Base-by-base conservation (phyloP, 2,113 vertebrate species). In the Hemicordylus capensis region DNA sequence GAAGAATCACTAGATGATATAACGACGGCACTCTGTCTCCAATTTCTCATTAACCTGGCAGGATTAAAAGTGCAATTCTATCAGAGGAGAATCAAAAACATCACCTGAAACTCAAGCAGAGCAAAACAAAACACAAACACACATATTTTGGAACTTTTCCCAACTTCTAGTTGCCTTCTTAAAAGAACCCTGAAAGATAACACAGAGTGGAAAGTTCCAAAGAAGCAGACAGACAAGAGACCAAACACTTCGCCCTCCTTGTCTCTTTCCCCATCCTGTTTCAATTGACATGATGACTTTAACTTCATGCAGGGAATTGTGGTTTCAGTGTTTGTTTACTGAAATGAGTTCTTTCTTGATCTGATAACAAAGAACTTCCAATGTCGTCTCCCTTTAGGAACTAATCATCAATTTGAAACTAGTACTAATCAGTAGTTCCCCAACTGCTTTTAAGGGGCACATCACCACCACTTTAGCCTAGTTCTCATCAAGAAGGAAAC, bases 91-190 rank as follows among this genome's bases (percentile, higher is more conserved):
- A 10, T 26, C 44, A 22, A 77, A 76, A 77, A 59, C 34, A 59
- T 59, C 77, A 31, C 63, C 48, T 42, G 48, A 28, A 72, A 58
- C 17, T 46, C 17, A 67, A 24, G 15, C 7, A 89, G 83, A 90
- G 86, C 81, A 89, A 82, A 90, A 85, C 80, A 85, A 92, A 85
- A 85, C n/a, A 39, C 48, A 31, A 59, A 39, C n/a, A 89, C 90
- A 80, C 85, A 58, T 81, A 74, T 12, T 76, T 81, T 93, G 83
- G 89, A 84, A 86, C 51, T 6, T 51, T 77, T 74, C 66, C 81
- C 61, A 31, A 48, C 66, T 70, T 76, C 66, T 28, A 70, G 37
- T 39, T 12, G 44, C 9, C 51, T 69, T 76, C 42, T 28, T n/a
- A 44, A 75, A 81, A 46, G 9, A 6, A 82, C 39, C 39, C 72